Evolutionary conservation across 92 coral and sea anemone genomes (phyloP).

Genomic region (Porites rus): DNA sequence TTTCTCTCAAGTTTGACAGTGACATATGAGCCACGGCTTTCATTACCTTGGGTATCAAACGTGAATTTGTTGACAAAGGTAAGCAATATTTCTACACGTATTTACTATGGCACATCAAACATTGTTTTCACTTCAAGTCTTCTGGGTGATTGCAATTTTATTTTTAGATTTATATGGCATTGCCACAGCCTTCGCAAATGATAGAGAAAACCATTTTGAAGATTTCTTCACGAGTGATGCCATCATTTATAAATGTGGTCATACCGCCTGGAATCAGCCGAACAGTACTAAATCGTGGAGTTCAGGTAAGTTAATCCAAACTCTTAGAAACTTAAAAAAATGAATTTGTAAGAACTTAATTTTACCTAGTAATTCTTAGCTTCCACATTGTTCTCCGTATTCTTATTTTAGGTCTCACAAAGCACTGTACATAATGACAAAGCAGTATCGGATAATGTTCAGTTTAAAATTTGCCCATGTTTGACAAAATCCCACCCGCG

Average conservation of each 20-base stretch:
- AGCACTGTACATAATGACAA: no score
- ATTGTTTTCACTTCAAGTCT: not conserved
- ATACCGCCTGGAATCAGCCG: slow-evolving; percentile 81
- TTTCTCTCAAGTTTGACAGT: slow-evolving; percentile 74
- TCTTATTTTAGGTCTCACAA: no score
- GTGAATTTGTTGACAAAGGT: slow-evolving; percentile 81
- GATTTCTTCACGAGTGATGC: slow-evolving; percentile 25
- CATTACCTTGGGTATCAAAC: slow-evolving; percentile 88
- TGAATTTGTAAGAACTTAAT: not conserved
- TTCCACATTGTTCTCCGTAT: no score
- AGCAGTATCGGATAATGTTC: no score
- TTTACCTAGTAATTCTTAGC: no score
- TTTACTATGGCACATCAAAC: not conserved
- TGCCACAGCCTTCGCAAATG: slow-evolving; percentile 76
- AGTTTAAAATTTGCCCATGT: no score
- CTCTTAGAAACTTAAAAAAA: not conserved
- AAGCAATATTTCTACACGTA: not conserved
- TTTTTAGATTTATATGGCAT: slow-evolving; percentile 68
- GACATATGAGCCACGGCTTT: slow-evolving; percentile 86
- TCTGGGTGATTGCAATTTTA: not conserved
- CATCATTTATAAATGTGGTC: slow-evolving; percentile 57
- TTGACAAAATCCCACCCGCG: no score
- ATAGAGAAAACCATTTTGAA: slow-evolving; percentile 48
- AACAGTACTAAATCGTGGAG: slow-evolving; percentile 74
- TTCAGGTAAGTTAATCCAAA: slow-evolving; percentile 63